These are phyloP conservation scores for Poeciliopsis gracilis DNA, from an alignment of 2,797 vertebrate species.

Conservation along the genomic window DNA sequence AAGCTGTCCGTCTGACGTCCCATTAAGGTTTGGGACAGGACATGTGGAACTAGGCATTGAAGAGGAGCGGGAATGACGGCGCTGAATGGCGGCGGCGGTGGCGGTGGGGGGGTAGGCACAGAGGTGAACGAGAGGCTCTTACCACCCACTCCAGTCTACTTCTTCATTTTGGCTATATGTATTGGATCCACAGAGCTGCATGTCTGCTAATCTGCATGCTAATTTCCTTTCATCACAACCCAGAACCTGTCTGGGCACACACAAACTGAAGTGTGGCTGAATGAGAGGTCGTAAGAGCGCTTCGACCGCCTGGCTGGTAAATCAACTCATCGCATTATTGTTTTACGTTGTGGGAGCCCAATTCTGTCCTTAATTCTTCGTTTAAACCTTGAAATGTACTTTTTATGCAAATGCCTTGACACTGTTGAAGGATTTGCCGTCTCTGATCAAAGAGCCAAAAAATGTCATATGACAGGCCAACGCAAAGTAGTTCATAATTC, in stretches of 20 bases:
- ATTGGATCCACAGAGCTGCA: constrained; percentile 71
- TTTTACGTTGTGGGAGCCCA: background rate
- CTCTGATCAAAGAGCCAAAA: background rate
- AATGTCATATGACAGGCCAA: background rate
- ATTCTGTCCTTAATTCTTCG: background rate
- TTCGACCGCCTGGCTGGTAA: constrained; percentile 26
- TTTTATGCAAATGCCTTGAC: background rate
- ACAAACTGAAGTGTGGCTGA: constrained; percentile 42
- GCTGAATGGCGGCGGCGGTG: too few relatives aligned
- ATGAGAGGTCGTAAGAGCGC: constrained; percentile 39
- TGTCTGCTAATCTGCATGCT: constrained; percentile 77
- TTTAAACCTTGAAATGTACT: background rate
- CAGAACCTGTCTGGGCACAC: constrained; percentile 54
- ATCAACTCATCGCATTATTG: background rate
- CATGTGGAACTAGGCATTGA: constrained; percentile 55
- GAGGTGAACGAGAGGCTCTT: constrained; percentile 37
- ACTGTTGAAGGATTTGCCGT: background rate
- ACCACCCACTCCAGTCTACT: constrained; percentile 58
- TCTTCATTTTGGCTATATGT: constrained; percentile 68
- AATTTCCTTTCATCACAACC: constrained; percentile 74
- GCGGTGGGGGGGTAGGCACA: constrained; percentile 32
- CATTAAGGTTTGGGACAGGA: constrained; percentile 77
- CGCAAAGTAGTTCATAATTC: background rate
- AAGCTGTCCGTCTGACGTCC: constrained; percentile 78
- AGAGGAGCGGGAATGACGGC: constrained; percentile 39